A percentile compares a stretch with the other conserved stretches of the same genome.
These are phyloP conservation scores for Pheosia gnoma DNA, from an alignment of 2,888 invertebrate species.

Conservation along the genomic window DNA sequence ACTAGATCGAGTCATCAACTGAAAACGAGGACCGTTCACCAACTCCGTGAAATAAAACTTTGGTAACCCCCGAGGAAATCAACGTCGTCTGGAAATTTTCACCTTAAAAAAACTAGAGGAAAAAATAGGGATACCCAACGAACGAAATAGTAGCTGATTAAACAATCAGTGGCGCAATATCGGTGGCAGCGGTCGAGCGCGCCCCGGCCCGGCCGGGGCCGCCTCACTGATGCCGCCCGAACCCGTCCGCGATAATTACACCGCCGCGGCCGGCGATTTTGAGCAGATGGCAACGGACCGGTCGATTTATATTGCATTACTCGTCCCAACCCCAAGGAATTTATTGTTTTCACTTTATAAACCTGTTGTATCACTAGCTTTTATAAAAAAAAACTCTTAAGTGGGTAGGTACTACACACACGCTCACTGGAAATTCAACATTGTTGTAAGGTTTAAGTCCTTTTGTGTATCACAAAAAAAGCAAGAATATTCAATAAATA, in stretches of 20 bases:
- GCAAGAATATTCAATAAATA: conserved; percentile 7
- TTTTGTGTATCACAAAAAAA: background rate
- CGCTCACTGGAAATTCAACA: background rate
- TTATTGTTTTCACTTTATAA: conserved; percentile 11
- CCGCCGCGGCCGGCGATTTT: conserved; percentile 28
- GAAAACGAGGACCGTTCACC: conserved; percentile 27
- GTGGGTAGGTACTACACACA: background rate
- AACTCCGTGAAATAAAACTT: conserved; percentile 36
- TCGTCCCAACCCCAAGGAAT: conserved; percentile 13
- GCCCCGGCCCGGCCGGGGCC: conserved; percentile 20
- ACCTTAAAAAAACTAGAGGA: conserved; percentile 33
- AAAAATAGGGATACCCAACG: conserved; percentile 17
- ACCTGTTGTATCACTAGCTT: conserved; percentile 2
- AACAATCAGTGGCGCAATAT: conserved; percentile 19
- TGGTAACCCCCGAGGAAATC: conserved; percentile 44
- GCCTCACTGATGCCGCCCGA: conserved; percentile 14
- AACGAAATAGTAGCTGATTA: conserved; percentile 17
- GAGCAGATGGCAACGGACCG: conserved; percentile 43
- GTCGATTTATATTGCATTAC: conserved; percentile 31
- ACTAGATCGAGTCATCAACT: conserved; percentile 26
- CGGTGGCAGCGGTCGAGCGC: conserved; percentile 17
- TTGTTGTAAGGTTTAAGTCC: background rate
- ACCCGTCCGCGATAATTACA: conserved; percentile 46
- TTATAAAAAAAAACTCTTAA: background rate
- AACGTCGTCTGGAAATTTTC: conserved; percentile 33